Evolutionary conservation across 2,113 vertebrate species (phyloP), one percentile per base, ranked within the genome.

Genomic region (Chascanopsetta lugubris): DNA sequence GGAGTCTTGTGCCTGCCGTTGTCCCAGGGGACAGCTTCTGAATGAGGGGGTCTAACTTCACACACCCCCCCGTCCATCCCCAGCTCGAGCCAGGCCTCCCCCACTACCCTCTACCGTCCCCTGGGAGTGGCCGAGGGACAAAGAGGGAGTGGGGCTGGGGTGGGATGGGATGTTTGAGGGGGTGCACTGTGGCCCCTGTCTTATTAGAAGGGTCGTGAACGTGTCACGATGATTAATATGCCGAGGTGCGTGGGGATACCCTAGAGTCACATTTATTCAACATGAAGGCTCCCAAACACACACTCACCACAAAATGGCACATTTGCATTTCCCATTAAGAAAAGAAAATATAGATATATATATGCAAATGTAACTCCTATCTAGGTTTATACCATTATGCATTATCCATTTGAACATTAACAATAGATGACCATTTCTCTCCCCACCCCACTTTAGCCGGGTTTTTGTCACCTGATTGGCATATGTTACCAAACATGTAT

Each of bases 151-250:
- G 79, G 82, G 89, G 87, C 79, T 82, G 85, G 85, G 77, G 80
- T 83, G 83, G 87, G 86, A 86, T 87, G 86, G 90, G 89, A 87
- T 91, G 88, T 90, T 90, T 90, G 85, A 60, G 87, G 88, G 90
- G 87, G 88, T 82, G 85, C 81, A 85, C 87, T 86, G 87, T 90
- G 90, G 91, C 91, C 92, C 90, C 91, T 92, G 92, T 92, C 92
- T 92, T 93, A 92, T 93, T 93, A 93, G 92, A 93, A 89, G 91
- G 91, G 92, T 92, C 90, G 91, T 93, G 92, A 93, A 93, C 89
- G 87, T 93, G 92, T 93, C 92, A 93, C 88, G 83, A 93, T 93
- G 92, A 93, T 93, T 93, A 92, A 93, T 93, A 92, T 92, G 91
- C 91, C 60, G 90, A 92, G 91, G 91, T 92, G 90, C 90, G 86